Percentiles rank a stretch among this genome's conserved stretches.
phyloP scores from a whole-genome alignment of 2,797 vertebrate species.

The Pteropus rufus region DNA sequence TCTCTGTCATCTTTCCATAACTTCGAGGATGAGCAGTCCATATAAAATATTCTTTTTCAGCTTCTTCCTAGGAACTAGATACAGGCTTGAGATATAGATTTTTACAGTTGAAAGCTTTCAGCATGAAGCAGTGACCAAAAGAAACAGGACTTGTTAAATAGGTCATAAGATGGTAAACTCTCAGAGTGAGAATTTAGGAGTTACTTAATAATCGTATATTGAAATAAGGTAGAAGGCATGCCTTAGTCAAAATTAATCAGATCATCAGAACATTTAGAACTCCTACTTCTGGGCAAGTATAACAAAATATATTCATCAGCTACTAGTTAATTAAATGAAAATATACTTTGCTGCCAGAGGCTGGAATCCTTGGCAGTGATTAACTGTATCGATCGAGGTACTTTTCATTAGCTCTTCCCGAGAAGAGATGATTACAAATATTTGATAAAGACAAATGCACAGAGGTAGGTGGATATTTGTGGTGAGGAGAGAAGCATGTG shows the following conservation, averaged over 20 bases:
- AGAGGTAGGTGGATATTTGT: not conserved
- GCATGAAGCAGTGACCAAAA: not conserved
- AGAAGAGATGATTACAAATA: not conserved
- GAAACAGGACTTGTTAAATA: not conserved
- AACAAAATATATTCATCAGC: conserved; percentile 38
- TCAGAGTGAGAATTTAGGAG: not conserved
- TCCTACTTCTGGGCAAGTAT: not conserved
- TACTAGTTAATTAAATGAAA: conserved; percentile 54
- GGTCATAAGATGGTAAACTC: not conserved
- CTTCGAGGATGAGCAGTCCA: not conserved
- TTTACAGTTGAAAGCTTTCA: not conserved
- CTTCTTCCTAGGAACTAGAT: not conserved
- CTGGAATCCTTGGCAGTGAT: conserved; percentile 15
- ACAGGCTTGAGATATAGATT: not conserved
- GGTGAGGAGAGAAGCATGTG: not conserved
- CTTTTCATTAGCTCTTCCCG: conserved; percentile 30
- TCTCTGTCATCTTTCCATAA: not conserved
- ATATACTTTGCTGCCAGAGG: conserved; percentile 14
- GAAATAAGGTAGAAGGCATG: not conserved
- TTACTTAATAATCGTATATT: not conserved
- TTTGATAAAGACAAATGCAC: not conserved
- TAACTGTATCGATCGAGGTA: not conserved
- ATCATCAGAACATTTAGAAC: not conserved
- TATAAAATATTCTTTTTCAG: not conserved
- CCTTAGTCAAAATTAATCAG: conserved; percentile 15